Base-by-base conservation (phyloP, 2,888 invertebrate genomes). In the Molanna angustata region DNA sequence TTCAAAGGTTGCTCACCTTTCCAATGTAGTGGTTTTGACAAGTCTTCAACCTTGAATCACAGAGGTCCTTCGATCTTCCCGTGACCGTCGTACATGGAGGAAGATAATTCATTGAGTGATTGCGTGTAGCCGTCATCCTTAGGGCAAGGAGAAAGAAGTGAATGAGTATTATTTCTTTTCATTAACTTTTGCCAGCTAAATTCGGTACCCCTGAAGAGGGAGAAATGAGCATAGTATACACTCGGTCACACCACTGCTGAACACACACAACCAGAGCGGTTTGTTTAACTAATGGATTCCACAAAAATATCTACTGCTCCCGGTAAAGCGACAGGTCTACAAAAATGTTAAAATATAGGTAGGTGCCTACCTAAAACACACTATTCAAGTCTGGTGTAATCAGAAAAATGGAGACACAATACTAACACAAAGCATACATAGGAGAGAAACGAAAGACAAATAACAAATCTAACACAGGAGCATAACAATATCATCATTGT, bases 261-360 rank as follows among this genome's bases (percentile, higher is more conserved):
- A 53, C 52, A 56, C 52, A 58, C 52, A 58, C 56, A 49, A 47
- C 56, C 32, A 33, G 46, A 45, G 49, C 49, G 55, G 58, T 58
- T 58, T 58, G 51, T 58, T 58, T 58, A 58, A 56, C 58, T 58
- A 58, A 58, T 58, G 58, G 58, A 58, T 58, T 58, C 58, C 56
- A 56, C 58, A 54, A 54, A 50, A 54, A 54, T 50, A n/a, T n/a
- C n/a, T n/a, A n/a, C n/a, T n/a, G 35, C 46, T 47, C 50, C 17
- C 37, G 13, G 17, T 20, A 19, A 35, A 45, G 47, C 42, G 42
- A 47, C 52, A 47, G 47, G 47, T 47, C 47, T 41, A 52, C 50
- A 44, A 31, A n/a, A 39, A 39, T 40, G 43, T 35, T 49, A 49
- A 49, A 49, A 22, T 43, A 31, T 44, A 19, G 16, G 21, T 20